Conservation (phyloP, 1,140 invertebrate species). For the Philopotamus ludificatus region DNA sequence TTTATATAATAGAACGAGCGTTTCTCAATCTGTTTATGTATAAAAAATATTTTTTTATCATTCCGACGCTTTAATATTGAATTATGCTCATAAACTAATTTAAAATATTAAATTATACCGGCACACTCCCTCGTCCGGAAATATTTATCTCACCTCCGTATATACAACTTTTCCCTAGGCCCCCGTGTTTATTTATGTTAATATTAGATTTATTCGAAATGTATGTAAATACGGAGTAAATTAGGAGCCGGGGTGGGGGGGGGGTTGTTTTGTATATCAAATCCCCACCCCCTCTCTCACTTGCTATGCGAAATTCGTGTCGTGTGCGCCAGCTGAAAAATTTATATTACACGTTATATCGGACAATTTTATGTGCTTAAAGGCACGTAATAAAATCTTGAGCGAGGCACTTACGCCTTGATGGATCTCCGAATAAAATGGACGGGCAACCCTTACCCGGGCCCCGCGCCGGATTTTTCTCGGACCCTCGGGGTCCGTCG, state of each 20-base stretch:
- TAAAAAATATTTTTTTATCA: too few species aligned
- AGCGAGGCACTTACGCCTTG: slow-evolving; percentile 29
- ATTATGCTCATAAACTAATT: too few species aligned
- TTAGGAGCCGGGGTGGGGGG: too few species aligned
- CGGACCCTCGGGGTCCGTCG: background rate
- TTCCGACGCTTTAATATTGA: too few species aligned
- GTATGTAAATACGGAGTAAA: background rate
- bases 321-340: slow-evolving; percentile 6
- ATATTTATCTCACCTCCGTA: too few species aligned
- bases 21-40: too few species aligned
- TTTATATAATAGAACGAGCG: too few species aligned
- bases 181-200: background rate
- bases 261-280: too few species aligned
- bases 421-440: slow-evolving; percentile 38
- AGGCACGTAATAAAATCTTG: slow-evolving; percentile 39
- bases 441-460: slow-evolving; percentile 20
- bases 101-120: too few species aligned
- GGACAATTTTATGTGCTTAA: slow-evolving; percentile 36
- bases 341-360: slow-evolving; percentile 24
- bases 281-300: background rate
- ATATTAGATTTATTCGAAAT: background rate
- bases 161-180: too few species aligned
- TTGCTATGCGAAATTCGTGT: background rate
- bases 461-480: too few species aligned
- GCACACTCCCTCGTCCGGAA: too few species aligned